Conservation (phyloP, 2,113 vertebrate species). For the Peromyscus maniculatus region DNA sequence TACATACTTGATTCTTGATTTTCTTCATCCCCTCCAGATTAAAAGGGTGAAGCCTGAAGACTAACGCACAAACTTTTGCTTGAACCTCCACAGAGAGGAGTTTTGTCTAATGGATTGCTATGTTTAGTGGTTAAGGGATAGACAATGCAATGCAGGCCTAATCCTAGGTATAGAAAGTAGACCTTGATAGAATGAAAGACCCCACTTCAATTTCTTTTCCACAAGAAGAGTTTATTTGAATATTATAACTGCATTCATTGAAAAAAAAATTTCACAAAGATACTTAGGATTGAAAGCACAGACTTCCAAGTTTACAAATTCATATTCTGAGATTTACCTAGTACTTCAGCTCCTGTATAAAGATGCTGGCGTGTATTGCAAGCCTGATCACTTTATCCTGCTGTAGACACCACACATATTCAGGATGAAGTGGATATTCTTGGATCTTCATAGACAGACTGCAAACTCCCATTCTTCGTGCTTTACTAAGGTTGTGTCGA, state of each 20-base stretch:
- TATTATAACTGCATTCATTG: neutral
- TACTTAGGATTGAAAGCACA: neutral
- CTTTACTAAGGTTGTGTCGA: neutral
- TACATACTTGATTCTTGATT: neutral
- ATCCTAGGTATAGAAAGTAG: neutral
- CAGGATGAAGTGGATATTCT: neutral
- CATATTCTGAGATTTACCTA: neutral
- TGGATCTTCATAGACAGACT: neutral
- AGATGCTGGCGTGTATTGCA: neutral
- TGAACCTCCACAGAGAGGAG: neutral
- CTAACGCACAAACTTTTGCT: neutral
- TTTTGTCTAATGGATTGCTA: neutral
- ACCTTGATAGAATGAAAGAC: neutral
- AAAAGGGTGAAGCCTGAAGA: neutral
- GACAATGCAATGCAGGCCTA: neutral
- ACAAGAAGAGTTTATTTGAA: neutral
- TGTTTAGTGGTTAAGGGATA: neutral
- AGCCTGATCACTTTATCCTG: too few species aligned
- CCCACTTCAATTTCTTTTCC: neutral
- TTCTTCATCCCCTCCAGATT: neutral
- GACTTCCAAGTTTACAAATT: conserved; percentile 23
- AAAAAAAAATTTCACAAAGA: neutral
- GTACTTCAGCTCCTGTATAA: neutral
- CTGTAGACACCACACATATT: neutral
- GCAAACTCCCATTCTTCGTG: too few species aligned